A percentile compares a stretch with the other conserved stretches of the same genome.
Evolutionary conservation across 2,113 vertebrate species (phyloP).

Genomic region (Oreochromis spilurus): DNA sequence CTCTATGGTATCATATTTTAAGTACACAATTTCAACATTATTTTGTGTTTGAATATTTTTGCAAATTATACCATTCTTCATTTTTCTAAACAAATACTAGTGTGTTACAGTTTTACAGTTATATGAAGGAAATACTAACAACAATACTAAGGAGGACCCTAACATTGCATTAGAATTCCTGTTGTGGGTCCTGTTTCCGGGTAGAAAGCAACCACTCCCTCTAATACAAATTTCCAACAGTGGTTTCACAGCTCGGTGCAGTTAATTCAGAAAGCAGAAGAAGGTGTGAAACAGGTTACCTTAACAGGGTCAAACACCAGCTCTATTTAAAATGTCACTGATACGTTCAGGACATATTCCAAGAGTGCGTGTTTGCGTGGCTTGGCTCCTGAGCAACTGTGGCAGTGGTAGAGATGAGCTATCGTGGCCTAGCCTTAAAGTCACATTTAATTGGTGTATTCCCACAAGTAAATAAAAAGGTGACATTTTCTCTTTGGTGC

Average conservation of each 20-base stretch:
- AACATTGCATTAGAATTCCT: not conserved
- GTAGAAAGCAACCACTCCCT: not conserved
- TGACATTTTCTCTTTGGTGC: constrained; percentile 72
- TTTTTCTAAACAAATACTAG: not conserved
- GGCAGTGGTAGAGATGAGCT: constrained; percentile 32
- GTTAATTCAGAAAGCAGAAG: constrained; percentile 45
- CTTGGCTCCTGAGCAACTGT: constrained; percentile 21
- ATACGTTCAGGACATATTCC: constrained; percentile 46
- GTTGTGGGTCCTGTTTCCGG: not conserved
- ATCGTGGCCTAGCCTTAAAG: constrained; percentile 64
- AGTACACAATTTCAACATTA: not conserved
- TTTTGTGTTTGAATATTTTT: not conserved
- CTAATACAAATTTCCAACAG: not conserved
- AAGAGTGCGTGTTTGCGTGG: not conserved
- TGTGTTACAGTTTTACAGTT: not conserved
- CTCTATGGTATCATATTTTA: not conserved
- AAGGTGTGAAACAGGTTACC: constrained; percentile 57
- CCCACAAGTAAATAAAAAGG: constrained; percentile 76
- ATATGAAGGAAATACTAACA: not conserved
- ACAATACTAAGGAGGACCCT: not conserved
- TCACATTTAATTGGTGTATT: constrained; percentile 75
- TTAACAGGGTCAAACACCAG: constrained; percentile 64
- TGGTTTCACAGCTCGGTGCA: constrained; percentile 17
- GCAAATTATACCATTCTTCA: not conserved
- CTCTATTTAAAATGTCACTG: constrained; percentile 69